phyloP scores from a whole-genome alignment of 1,140 invertebrate genomes.

The Lepidurus apus region DNA sequence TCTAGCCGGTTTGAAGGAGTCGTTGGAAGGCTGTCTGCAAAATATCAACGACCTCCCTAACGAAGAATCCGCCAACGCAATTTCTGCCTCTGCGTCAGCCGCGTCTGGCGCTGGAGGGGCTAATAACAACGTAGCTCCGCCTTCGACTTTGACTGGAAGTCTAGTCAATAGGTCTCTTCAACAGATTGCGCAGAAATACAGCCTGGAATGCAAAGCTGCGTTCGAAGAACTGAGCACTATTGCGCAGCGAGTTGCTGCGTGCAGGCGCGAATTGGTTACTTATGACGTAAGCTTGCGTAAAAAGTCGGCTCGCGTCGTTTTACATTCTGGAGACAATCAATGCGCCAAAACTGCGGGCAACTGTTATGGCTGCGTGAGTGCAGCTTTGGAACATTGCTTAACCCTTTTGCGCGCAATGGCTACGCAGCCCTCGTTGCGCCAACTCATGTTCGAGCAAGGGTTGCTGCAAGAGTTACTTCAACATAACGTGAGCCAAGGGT shows the following conservation, averaged over 20 bases:
- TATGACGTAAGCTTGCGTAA: slow-evolving; percentile 80
- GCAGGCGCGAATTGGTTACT: slow-evolving; percentile 80
- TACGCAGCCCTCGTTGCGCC: slow-evolving; percentile 68
- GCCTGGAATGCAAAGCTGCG: slow-evolving; percentile 85
- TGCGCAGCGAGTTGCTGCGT: slow-evolving; percentile 82
- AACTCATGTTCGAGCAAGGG: slow-evolving; percentile 75
- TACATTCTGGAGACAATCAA: slow-evolving; percentile 50
- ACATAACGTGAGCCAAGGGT: slow-evolving; percentile 72
- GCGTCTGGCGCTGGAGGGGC: slow-evolving; percentile 21
- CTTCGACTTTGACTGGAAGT: slow-evolving; percentile 53
- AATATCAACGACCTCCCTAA: slow-evolving; percentile 27
- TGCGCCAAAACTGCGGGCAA: slow-evolving; percentile 48
- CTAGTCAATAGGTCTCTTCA: slow-evolving; percentile 53
- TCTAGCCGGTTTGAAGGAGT: slow-evolving; percentile 62
- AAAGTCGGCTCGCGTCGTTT: slow-evolving; percentile 40
- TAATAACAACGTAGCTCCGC: slow-evolving; percentile 49
- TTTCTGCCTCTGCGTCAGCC: slow-evolving; percentile 24
- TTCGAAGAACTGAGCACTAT: slow-evolving; percentile 96
- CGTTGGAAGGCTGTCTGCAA: slow-evolving; percentile 28
- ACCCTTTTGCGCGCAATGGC: slow-evolving; percentile 87
- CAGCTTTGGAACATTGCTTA: slow-evolving; percentile 87
- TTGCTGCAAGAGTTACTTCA: slow-evolving; percentile 84
- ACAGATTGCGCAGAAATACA: slow-evolving; percentile 80
- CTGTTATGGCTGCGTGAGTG: slow-evolving; percentile 78
- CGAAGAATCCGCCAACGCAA: background rate